Conservation (phyloP, 1,140 invertebrate species). For the Lepeophtheirus salmonis region DNA sequence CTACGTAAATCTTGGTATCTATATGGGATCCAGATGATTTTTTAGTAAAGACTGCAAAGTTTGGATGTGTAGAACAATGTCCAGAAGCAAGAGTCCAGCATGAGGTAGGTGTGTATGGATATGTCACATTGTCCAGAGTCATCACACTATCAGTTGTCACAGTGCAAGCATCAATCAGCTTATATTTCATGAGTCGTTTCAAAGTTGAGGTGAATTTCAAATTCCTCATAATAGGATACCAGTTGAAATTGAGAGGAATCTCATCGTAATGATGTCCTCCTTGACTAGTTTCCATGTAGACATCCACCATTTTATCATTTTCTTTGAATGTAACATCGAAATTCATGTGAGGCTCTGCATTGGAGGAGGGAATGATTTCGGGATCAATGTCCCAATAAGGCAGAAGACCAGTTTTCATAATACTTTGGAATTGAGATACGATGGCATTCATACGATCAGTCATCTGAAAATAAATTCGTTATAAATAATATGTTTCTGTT, state of each 20-base stretch:
- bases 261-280: slow-evolving; percentile 20
- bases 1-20: slow-evolving; percentile 20
- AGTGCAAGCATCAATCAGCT: slow-evolving; percentile 14
- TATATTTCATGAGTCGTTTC: slow-evolving; percentile 12
- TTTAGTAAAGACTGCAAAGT: slow-evolving; percentile 21
- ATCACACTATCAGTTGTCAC: slow-evolving; percentile 17
- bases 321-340: slow-evolving; percentile 19
- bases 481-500: too few species aligned
- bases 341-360: slow-evolving; percentile 18
- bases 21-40: slow-evolving; percentile 14
- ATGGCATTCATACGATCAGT: slow-evolving; percentile 17
- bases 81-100: slow-evolving; percentile 21
- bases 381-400: slow-evolving; percentile 21
- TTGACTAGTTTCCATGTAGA: slow-evolving; percentile 20
- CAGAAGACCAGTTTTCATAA: slow-evolving; percentile 19
- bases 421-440: slow-evolving; percentile 15
- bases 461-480: slow-evolving; percentile 1
- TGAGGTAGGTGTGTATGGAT: slow-evolving; percentile 7
- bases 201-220: slow-evolving; percentile 4
- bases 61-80: slow-evolving; percentile 18
- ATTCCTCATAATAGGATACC: slow-evolving; percentile 4
- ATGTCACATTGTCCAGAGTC: slow-evolving; percentile 20
- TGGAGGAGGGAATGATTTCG: not conserved
- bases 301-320: slow-evolving; percentile 17
- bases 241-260: slow-evolving; percentile 10